phyloP scores from a whole-genome alignment of 1,140 invertebrate genomes.

The Euwallacea similis region DNA sequence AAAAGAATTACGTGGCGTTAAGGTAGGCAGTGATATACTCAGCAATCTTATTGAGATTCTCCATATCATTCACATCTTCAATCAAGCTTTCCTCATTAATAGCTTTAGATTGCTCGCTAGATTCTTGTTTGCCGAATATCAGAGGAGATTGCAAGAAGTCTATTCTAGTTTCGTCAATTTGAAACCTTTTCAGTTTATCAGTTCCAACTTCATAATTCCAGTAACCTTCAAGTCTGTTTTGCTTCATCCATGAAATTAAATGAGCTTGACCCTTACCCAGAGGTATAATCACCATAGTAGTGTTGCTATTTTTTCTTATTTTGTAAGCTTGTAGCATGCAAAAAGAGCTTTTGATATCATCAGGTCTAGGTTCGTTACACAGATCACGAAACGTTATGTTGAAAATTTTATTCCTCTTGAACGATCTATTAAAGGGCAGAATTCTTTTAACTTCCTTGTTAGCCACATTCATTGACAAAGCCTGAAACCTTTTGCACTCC shows the following conservation, averaged over 20 bases:
- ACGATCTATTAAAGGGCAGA: neutral
- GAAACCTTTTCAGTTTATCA: slow-evolving; percentile 49
- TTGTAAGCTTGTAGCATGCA: slow-evolving; percentile 41
- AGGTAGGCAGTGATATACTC: slow-evolving; percentile 51
- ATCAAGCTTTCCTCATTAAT: slow-evolving; percentile 22
- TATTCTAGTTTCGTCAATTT: slow-evolving; percentile 53
- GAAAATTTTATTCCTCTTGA: neutral
- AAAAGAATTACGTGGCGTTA: slow-evolving; percentile 52
- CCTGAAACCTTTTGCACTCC: neutral
- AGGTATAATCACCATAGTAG: slow-evolving; percentile 26
- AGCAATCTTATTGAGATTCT: slow-evolving; percentile 54
- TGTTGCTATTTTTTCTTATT: slow-evolving; percentile 33
- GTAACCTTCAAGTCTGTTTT: slow-evolving; percentile 43
- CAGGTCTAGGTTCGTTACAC: neutral
- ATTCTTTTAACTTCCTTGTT: neutral
- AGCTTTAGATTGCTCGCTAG: slow-evolving; percentile 42
- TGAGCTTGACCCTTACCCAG: slow-evolving; percentile 28
- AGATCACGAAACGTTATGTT: neutral
- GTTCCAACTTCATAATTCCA: slow-evolving; percentile 51
- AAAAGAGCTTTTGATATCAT: slow-evolving; percentile 4
- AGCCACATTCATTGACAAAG: neutral
- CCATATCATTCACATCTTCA: slow-evolving; percentile 46
- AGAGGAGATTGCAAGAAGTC: slow-evolving; percentile 54
- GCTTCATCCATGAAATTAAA: neutral
- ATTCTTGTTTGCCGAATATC: slow-evolving; percentile 54